Conservation (phyloP, 2,113 vertebrate species). For the Leptodactylus fuscus region DNA sequence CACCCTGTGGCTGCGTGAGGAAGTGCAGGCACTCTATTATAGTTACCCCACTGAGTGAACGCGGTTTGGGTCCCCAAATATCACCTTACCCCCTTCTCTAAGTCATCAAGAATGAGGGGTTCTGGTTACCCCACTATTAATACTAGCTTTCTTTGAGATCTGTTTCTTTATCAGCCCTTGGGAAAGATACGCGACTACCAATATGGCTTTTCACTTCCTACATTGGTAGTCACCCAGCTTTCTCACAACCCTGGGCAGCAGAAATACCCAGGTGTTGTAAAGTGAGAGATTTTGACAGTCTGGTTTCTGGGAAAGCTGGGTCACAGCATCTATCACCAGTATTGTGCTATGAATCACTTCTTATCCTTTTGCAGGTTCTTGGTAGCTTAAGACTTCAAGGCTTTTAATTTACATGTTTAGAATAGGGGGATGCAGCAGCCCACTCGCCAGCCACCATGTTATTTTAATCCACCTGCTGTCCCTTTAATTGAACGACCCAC, state of each 20-base stretch:
- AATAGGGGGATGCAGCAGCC: too few relatives aligned
- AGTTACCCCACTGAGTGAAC: too few relatives aligned
- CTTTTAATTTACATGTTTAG: neutral
- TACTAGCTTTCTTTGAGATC: too few relatives aligned
- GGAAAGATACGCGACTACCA: neutral
- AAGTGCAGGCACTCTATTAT: neutral
- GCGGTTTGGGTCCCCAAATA: too few relatives aligned
- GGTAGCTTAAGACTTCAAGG: neutral
- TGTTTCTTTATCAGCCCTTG: too few relatives aligned
- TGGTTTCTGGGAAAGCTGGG: neutral
- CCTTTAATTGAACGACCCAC: constrained; percentile 17
- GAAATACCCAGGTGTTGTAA: neutral
- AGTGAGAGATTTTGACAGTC: neutral
- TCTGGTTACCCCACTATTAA: too few relatives aligned
- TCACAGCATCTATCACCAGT: neutral
- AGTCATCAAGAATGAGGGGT: too few relatives aligned
- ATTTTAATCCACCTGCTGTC: neutral
- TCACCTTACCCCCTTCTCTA: too few relatives aligned
- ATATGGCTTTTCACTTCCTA: neutral
- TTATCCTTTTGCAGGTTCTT: neutral
- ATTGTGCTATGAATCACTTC: neutral
- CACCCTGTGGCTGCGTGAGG: neutral
- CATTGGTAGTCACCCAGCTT: neutral
- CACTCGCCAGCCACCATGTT: neutral
- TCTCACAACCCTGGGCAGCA: neutral